A percentile compares a stretch with the other conserved stretches of the same genome.
Conservation (phyloP, 2,113 vertebrate genomes). For the Columba livia region DNA sequence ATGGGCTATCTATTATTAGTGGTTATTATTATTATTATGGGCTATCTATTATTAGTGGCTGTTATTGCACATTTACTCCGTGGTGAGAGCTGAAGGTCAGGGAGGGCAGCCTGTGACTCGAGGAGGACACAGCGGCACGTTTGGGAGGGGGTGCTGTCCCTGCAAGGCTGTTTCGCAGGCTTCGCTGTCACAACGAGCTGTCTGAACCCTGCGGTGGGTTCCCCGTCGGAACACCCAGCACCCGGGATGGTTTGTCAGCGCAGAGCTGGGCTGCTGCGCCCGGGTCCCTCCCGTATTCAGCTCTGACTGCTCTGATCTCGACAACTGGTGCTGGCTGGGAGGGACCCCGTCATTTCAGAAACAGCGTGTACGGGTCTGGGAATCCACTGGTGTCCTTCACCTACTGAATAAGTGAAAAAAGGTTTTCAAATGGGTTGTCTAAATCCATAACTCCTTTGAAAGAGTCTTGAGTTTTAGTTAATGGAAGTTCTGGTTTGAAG, state of each 20-base stretch:
- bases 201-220: not conserved
- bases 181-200: not conserved
- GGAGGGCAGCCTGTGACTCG: not conserved
- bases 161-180: not conserved
- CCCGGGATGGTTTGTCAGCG: rapidly evolving
- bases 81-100: not conserved
- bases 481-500: not conserved
- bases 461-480: not conserved
- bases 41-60: not conserved
- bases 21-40: not conserved
- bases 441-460: not conserved
- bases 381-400: not conserved
- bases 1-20: not conserved
- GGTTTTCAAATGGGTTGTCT: not conserved
- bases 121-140: too few relatives aligned
- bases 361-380: not conserved
- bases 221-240: not conserved
- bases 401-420: not conserved
- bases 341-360: not conserved
- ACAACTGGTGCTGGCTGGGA: not conserved
- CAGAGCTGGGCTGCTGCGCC: not conserved
- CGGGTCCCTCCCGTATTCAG: rapidly evolving
- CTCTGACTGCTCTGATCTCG: not conserved
- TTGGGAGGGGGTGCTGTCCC: not conserved
- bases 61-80: not conserved